These are phyloP conservation scores for Andrena camellia DNA, from an alignment of 2,888 invertebrate genomes.

Conservation along the genomic window DNA sequence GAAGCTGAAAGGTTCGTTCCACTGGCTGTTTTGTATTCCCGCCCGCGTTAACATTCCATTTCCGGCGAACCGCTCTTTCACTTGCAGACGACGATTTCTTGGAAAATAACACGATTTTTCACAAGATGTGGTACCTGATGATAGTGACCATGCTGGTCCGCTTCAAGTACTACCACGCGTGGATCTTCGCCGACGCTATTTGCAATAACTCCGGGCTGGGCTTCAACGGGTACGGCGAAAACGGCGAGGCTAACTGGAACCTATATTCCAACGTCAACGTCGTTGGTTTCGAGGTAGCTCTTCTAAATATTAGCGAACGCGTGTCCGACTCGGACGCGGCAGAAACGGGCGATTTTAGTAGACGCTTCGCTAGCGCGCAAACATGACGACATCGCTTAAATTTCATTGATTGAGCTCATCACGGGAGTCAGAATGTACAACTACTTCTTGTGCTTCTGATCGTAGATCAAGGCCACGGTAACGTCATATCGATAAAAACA, in stretches of 20 bases:
- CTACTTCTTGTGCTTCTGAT: background rate
- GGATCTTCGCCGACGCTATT: slow-evolving; percentile 97
- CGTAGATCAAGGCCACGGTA: too few relatives aligned
- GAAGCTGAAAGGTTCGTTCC: slow-evolving; percentile 88
- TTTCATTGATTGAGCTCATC: slow-evolving; percentile 20
- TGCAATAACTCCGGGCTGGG: slow-evolving; percentile 98
- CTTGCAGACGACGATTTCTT: slow-evolving; percentile 89
- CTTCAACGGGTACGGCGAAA: slow-evolving; percentile 92
- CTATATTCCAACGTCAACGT: slow-evolving; percentile 96
- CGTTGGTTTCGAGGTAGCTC: slow-evolving; percentile 92
- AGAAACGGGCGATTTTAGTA: background rate
- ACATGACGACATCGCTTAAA: slow-evolving; percentile 11
- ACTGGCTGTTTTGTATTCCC: background rate
- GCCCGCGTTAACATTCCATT: too few relatives aligned
- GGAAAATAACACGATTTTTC: slow-evolving; percentile 86
- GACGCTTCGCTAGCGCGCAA: background rate
- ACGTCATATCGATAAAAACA: too few relatives aligned
- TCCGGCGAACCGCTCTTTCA: background rate
- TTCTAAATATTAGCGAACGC: background rate
- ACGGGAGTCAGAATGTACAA: background rate
- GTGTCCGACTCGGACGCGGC: background rate
- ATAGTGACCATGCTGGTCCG: slow-evolving; percentile 92
- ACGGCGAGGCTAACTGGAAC: slow-evolving; percentile 95
- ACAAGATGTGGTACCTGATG: slow-evolving; percentile 91
- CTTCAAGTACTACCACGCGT: slow-evolving; percentile 98